Evolutionary conservation across 2,888 invertebrate genomes (phyloP).

Genomic region (Diaphora mendica): DNA sequence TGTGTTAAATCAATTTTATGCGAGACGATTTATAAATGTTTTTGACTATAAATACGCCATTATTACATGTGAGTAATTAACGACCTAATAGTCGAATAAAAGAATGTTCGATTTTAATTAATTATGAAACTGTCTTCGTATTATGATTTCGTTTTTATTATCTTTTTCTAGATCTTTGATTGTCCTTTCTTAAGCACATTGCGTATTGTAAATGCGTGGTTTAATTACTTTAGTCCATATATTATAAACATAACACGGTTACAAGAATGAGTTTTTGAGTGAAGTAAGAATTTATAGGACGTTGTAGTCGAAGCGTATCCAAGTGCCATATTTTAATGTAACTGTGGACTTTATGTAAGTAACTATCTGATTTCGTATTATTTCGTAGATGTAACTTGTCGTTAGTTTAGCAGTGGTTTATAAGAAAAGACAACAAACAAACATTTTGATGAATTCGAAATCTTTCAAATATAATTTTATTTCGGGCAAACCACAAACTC

Average conservation of each 20-base stretch:
- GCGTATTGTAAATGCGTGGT: not conserved
- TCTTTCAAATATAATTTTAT: not conserved
- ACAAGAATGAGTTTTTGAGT: not conserved
- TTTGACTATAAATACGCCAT: not conserved
- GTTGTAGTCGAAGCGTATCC: not conserved
- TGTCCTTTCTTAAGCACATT: not conserved
- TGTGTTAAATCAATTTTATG: not conserved
- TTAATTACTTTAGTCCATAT: not conserved
- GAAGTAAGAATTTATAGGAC: not conserved
- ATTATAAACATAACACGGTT: not conserved
- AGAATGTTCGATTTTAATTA: not conserved
- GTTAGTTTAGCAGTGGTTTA: not conserved
- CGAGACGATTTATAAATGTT: not conserved
- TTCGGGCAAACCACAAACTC: not conserved
- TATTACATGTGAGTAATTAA: not conserved
- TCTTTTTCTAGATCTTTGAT: too few relatives aligned
- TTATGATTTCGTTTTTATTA: not conserved
- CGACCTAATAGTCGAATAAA: not conserved
- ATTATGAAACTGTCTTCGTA: not conserved
- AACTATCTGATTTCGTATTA: not conserved
- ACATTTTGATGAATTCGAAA: not conserved
- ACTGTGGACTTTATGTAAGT: not conserved
- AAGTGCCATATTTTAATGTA: not conserved
- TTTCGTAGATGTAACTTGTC: not conserved
- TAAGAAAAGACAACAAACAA: not conserved